Percentiles rank a stretch among this genome's conserved stretches.
Evolutionary conservation across 2,797 vertebrate species (phyloP).

Genomic region (Carapus acus): DNA sequence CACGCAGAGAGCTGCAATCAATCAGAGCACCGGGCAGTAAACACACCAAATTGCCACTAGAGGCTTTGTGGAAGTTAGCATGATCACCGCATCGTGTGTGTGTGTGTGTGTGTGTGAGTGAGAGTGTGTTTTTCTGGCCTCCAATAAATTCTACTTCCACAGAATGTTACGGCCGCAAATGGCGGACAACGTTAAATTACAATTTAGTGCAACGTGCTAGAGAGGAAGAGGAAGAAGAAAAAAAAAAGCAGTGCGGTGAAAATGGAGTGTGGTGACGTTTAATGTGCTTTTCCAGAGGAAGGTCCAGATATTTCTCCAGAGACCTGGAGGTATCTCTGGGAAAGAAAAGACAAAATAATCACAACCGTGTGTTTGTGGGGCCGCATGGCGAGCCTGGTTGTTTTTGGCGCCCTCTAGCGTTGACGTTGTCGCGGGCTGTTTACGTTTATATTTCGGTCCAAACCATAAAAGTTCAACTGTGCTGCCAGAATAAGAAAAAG

Average conservation of each 20-base stretch:
- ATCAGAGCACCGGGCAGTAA: constrained; percentile 44
- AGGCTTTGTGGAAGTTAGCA: constrained; percentile 19
- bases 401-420: no score
- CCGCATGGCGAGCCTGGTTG: neutral
- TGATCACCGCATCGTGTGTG: constrained; percentile 30
- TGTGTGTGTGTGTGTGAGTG: no score
- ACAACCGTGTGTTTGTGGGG: neutral
- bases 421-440: no score
- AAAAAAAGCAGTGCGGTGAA: constrained; percentile 9
- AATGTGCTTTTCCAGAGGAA: constrained; percentile 26
- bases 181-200: constrained; percentile 22
- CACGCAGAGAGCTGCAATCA: constrained; percentile 48
- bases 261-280: constrained; percentile 39
- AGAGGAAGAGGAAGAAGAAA: constrained; percentile 7
- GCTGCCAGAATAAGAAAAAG: no score
- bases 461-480: no score
- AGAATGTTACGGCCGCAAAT: neutral
- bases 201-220: neutral
- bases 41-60: constrained; percentile 41
- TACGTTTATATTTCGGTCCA: no score
- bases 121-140: no score
- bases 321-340: constrained; percentile 10
- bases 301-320: constrained; percentile 29
- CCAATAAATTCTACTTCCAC: constrained; percentile 7
- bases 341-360: neutral